These are phyloP conservation scores for Hapalemur alaotrensis DNA, from an alignment of 2,797 vertebrate genomes.

Conservation along the genomic window DNA sequence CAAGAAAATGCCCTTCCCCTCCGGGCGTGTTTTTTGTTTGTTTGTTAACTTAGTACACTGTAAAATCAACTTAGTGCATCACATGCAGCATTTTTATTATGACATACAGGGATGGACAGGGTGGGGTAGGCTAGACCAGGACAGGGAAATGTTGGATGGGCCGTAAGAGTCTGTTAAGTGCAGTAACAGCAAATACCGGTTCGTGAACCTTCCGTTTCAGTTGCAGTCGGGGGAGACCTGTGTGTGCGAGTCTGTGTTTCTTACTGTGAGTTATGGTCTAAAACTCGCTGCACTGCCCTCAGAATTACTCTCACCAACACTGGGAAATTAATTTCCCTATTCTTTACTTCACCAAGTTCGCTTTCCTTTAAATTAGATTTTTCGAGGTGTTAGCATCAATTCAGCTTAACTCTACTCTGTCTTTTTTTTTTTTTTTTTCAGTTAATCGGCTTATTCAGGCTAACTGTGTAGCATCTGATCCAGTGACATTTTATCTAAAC, in stretches of 20 bases:
- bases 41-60: background rate
- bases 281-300: background rate
- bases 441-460: background rate
- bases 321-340: background rate
- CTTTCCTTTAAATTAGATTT: conserved; percentile 22
- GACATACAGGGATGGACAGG: background rate
- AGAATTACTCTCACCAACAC: background rate
- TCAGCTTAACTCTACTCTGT: background rate
- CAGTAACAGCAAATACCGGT: background rate
- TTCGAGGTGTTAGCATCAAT: background rate
- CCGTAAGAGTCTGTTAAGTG: background rate
- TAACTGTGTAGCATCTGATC: background rate
- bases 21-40: background rate
- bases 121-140: too few relatives aligned
- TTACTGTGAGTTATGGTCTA: background rate
- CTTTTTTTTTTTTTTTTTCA: background rate
- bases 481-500: background rate
- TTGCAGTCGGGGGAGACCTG: background rate
- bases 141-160: background rate
- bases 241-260: background rate
- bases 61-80: background rate
- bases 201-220: background rate
- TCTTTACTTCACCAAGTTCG: background rate
- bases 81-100: background rate
- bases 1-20: background rate